Conservation (phyloP, 2,113 vertebrate species). For the Himantopus leucocephalus region DNA sequence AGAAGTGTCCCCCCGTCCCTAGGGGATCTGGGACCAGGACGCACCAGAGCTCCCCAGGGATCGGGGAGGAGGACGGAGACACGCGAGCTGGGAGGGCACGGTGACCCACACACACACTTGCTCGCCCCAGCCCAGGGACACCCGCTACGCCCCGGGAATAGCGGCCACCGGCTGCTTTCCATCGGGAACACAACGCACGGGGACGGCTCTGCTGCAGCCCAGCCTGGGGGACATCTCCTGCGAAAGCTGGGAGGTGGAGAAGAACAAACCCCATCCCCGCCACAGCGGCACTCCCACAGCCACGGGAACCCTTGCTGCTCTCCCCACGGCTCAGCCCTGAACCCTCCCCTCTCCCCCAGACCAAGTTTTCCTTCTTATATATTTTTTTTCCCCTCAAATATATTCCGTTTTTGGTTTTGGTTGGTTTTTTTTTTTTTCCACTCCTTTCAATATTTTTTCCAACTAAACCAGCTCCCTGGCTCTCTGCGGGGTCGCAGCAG, state of each 20-base stretch:
- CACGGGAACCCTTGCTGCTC: background rate
- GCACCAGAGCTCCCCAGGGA: background rate
- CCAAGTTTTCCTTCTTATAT: background rate
- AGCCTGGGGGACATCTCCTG: background rate
- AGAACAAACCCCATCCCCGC: background rate
- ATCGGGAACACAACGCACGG: accelerated
- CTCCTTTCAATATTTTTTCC: background rate
- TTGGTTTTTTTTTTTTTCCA: no score
- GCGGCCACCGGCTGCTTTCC: background rate
- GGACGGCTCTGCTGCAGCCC: accelerated
- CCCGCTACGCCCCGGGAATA: background rate
- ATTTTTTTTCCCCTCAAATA: no score
- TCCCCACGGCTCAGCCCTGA: background rate
- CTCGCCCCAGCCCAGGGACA: background rate
- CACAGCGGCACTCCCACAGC: accelerated
- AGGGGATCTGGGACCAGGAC: background rate
- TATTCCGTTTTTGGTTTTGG: no score
- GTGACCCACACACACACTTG: background rate
- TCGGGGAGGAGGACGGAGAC: background rate
- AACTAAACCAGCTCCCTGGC: background rate
- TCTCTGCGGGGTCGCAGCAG: background rate
- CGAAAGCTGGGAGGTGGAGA: background rate
- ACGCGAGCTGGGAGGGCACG: accelerated
- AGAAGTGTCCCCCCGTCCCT: accelerated
- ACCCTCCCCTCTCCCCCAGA: no score